Conservation (phyloP, 2,113 vertebrate species). For the Tupaia tana region DNA sequence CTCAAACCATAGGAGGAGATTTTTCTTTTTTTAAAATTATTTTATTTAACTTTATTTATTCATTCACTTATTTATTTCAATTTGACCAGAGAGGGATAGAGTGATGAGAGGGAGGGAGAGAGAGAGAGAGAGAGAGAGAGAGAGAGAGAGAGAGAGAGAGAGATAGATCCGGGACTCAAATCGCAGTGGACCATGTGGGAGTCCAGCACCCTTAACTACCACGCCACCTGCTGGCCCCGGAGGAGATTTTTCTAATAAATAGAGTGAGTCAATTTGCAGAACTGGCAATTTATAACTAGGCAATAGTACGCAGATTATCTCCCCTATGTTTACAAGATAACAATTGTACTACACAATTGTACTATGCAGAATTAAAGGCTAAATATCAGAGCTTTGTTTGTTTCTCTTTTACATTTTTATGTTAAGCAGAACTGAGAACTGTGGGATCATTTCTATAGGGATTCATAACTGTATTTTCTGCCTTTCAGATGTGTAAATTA, state of each 20-base stretch:
- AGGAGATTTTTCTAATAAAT: conserved; percentile 20
- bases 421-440: neutral
- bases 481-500: neutral
- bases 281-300: neutral
- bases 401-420: conserved; percentile 31
- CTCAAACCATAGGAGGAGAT: neutral
- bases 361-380: neutral
- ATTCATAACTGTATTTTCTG: neutral
- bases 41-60: no score
- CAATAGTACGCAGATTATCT: neutral
- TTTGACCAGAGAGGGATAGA: no score
- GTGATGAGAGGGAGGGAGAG: no score
- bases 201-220: no score
- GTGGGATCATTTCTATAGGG: neutral
- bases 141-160: no score
- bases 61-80: no score
- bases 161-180: no score
- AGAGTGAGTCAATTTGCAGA: conserved; percentile 1
- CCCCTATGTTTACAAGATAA: conserved; percentile 1
- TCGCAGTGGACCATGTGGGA: no score
- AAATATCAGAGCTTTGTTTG: conserved; percentile 27
- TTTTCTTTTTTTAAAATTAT: neutral
- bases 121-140: no score
- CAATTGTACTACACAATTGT: neutral
- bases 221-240: no score